Evolutionary conservation across 1,140 invertebrate species (phyloP).

Genomic region (Lepidostoma basale): DNA sequence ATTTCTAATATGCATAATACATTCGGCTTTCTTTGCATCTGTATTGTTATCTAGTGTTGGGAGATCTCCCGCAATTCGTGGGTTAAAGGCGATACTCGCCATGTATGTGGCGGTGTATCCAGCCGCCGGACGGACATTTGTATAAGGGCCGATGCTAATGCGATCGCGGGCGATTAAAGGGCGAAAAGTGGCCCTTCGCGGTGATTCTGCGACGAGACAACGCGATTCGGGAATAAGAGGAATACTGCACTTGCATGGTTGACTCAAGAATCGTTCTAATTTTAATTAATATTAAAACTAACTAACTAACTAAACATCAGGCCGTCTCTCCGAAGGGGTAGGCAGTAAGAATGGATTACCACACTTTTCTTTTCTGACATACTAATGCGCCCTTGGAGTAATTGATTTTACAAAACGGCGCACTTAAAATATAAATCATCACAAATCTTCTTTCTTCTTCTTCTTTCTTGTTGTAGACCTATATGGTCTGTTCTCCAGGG

Average conservation of each 20-base stretch:
- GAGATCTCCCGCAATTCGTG: slow-evolving; percentile 11
- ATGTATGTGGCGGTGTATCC: slow-evolving; percentile 10
- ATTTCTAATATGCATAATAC: slow-evolving; percentile 1
- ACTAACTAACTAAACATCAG: too few species aligned
- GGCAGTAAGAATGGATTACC: too few species aligned
- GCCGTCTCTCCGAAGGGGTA: too few species aligned
- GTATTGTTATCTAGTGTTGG: slow-evolving; percentile 1
- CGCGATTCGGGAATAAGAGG: neutral
- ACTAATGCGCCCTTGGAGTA: too few species aligned
- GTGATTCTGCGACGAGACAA: slow-evolving; percentile 1
- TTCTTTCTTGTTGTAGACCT: too few species aligned
- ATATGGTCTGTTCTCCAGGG: too few species aligned
- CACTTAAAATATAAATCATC: too few species aligned
- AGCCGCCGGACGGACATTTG: slow-evolving; percentile 44
- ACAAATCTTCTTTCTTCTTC: too few species aligned
- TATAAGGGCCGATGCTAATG: slow-evolving; percentile 46
- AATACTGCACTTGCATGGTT: neutral
- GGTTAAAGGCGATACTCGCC: slow-evolving; percentile 19
- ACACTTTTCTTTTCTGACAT: too few species aligned
- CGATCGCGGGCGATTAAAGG: slow-evolving; percentile 44
- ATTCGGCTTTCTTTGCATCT: neutral
- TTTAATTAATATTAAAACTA: too few species aligned
- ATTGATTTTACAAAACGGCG: too few species aligned
- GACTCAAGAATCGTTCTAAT: neutral
- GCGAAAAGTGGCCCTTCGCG: slow-evolving; percentile 36